Evolutionary conservation across 92 coral and sea anemone species (phyloP), one percentile per base, ranked within the genome.

Genomic region (Pocillopora grandis): DNA sequence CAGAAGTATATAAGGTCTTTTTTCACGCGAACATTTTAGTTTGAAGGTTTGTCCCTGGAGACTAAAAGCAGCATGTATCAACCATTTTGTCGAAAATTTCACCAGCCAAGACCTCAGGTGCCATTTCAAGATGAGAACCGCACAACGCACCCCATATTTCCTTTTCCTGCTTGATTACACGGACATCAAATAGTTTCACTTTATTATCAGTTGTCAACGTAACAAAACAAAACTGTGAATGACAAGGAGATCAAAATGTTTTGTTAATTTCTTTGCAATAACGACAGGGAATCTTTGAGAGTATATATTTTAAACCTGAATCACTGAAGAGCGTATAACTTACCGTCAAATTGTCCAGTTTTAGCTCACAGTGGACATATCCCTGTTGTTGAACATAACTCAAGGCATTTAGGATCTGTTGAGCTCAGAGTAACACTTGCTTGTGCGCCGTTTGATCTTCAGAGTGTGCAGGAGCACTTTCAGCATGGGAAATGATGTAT

Each of bases 31-130:
- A 58, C 9, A 74, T 20, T 9, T 61, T 64, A 35, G 52, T 60
- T 10, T 37, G 48, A 68, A 83, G 73, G 42, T 56, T 80, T 36
- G 49, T 57, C 73, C 36, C 5, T 19, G 80, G 80, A 49, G 73
- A 83, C 86, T 78, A 82, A 35, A 83, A 76, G 61, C 87, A 73
- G 60, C 62, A 83, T 72, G 73, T 83, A 58, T 83, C 87, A 2
- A 74, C 72, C 56, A 21, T 83, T 63, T 64, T 73, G 87, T 63
- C 57, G 80, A 62, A 83, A 13, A 48, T 64, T 9, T 52, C 70
- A 17, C 79, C 87, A 31, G 71, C 86, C 37, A 33, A 33, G 15
- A 72, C 86, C 17, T 82, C 86, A 16, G 52, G 52, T 42, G 52
- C 52, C 52, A 42, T 42, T 0, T 42, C 4, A 42, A 42, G 52